Evolutionary conservation across 2,797 vertebrate genomes (phyloP).

Genomic region (Phalanger gymnotis): DNA sequence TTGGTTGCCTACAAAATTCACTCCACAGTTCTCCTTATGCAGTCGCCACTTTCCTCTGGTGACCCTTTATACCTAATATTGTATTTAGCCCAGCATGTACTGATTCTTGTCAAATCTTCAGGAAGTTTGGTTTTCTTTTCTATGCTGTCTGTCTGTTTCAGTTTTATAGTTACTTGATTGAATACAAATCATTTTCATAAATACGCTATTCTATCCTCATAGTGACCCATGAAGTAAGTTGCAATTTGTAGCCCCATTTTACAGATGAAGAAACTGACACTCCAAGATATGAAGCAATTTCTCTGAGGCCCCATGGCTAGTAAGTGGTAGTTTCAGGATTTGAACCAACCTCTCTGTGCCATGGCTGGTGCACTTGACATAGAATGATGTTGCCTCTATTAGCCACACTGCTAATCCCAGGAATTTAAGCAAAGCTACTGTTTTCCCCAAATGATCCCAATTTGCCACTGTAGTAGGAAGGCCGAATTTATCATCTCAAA

Average conservation of each 20-base stretch:
- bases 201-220: neutral
- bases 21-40: neutral
- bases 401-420: neutral
- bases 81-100: neutral
- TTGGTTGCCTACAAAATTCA: neutral
- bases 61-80: neutral
- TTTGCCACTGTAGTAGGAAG: too few species aligned
- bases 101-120: neutral
- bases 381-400: neutral
- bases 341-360: neutral
- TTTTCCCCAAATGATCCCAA: neutral
- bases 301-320: neutral
- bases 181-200: neutral
- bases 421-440: neutral
- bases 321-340: neutral
- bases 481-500: too few species aligned
- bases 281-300: neutral
- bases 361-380: neutral
- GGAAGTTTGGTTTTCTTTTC: neutral
- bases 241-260: neutral
- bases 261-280: neutral
- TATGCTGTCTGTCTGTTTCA: neutral
- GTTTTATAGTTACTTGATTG: neutral
- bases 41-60: neutral
- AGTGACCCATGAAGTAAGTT: neutral